Evolutionary conservation across 2,888 invertebrate genomes (phyloP).

Genomic region (Heliothis peltigera): DNA sequence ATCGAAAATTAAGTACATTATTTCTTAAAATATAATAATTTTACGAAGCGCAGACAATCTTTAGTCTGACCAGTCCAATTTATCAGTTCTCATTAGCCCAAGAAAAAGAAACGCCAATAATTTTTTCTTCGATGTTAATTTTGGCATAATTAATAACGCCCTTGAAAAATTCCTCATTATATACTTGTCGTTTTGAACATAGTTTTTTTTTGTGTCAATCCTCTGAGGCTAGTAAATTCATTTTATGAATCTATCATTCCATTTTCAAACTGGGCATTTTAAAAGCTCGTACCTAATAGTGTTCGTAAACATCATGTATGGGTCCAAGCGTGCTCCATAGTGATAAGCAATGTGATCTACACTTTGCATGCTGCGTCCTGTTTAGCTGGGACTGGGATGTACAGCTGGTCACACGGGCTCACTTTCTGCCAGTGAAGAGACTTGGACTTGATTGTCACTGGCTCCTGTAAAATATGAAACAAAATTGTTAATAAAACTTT

Average conservation of each 20-base stretch:
- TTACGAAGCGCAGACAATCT: slow-evolving; percentile 13
- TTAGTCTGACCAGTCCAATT: slow-evolving; percentile 12
- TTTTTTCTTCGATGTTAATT: not conserved
- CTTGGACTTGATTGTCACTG: slow-evolving; percentile 84
- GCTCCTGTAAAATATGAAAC: slow-evolving; percentile 77
- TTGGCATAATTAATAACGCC: not conserved
- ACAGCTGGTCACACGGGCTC: slow-evolving; percentile 84
- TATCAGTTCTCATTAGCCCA: slow-evolving; percentile 11
- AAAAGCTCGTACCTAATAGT: slow-evolving; percentile 23
- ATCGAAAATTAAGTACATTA: slow-evolving; percentile 36
- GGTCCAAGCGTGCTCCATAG: slow-evolving; percentile 51
- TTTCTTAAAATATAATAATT: slow-evolving; percentile 3
- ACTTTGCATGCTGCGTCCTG: slow-evolving; percentile 65
- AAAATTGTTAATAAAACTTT: slow-evolving; percentile 11
- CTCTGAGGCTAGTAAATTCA: slow-evolving; percentile 1
- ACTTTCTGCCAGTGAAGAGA: slow-evolving; percentile 84
- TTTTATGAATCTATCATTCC: not conserved
- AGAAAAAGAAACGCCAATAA: slow-evolving; percentile 25
- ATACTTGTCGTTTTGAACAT: not conserved
- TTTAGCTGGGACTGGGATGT: slow-evolving; percentile 77
- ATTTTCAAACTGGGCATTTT: slow-evolving; percentile 4
- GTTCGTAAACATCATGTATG: slow-evolving; percentile 37
- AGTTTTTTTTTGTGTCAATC: not conserved
- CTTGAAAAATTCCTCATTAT: not conserved
- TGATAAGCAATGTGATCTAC: slow-evolving; percentile 55